Base-by-base conservation (phyloP, 2,797 vertebrate species). In the Vespertilio murinus region DNA sequence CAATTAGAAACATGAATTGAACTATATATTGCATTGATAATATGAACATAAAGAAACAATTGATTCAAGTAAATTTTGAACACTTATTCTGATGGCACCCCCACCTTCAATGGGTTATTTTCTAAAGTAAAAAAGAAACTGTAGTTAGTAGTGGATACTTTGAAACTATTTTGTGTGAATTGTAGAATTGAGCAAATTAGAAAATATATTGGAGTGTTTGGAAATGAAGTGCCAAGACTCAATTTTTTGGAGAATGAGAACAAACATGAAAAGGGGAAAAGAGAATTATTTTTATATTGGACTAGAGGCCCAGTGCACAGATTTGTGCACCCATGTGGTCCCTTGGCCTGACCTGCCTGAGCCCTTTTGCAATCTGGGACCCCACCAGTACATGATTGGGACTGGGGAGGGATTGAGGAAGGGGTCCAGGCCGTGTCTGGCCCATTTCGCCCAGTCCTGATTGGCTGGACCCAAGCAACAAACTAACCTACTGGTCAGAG, bases 51-150 rank as follows among this genome's bases (percentile, higher is more conserved):
- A 91, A 74, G 54, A 74, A 91, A 40, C 11, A 69, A 77, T 35
- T 75, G 87, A 90, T 83, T 90, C n/a, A 61, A 92, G 18, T 84
- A 88, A 71, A 45, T n/a, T 82, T 87, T 54, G 49, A 89, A 75
- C 13, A 54, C 30, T 38, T 54, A 59, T 40, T 91, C 54, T 93
- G 42, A 77, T 5, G 35, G 3, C 18, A 13, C 77, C 8, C 8
- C n/a, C 28, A 92, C 10, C 6, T 25, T 54, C 35, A 65, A 28
- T 59, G 38, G 42, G 6, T 22, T 93, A 49, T 89, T 92, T 86
- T 86, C 54, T 65, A 75, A 86, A 91, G 45, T 71, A 20, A 73
- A 81, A 94, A 82, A 69, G 6, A 71, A 90, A 92, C 5, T 69
- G 1, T 82, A 40, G 25, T 38, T 91, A 45, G 20, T 70, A 71